Base-by-base conservation (phyloP, 2,797 vertebrate genomes). In the Catostomus latipinnis region DNA sequence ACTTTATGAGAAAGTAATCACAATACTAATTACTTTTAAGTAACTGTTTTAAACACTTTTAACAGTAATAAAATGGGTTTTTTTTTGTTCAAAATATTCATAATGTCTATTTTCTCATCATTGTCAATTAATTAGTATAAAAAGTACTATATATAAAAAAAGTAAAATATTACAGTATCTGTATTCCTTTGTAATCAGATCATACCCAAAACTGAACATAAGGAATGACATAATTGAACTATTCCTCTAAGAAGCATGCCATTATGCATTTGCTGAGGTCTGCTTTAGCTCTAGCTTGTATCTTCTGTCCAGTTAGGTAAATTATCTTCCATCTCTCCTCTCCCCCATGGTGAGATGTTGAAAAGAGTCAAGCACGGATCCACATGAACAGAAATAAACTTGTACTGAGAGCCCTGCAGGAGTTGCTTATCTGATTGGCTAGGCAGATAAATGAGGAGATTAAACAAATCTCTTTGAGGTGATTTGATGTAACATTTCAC, bases 391-490 rank as follows among this genome's bases (percentile, higher is more conserved):
- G 12, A 72, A 66, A 67, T 68, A 49, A 50, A 34, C 3, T 22
- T 75, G 9, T 12, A 22, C 11, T 57, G 62, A 58, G 54, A 52
- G 62, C n/a, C 18, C 75, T 84, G 82, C 81, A 84, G 34, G 34
- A 34, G 34, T 34, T 34, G 88, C 72, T 88, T 88, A 88, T 85
- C 77, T 86, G 83, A 78, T 61, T 74, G 79, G 77, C 88, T 84
- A 85, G 71, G 87, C 52, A 56, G 81, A 86, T 49, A 77, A 66
- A 45, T 85, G 68, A 85, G 46, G 70, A 87, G 81, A 88, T 74
- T 83, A 83, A 88, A 86, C 73, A 80, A 78, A 89, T 86, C 83
- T 85, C 79, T 22, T 22, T 83, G 63, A 83, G 78, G 81, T 84
- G 84, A 91, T 87, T 88, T 81, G 22, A 79, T 71, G 80, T 71